A percentile compares a stretch with the other conserved stretches of the same genome.
phyloP scores from a whole-genome alignment of 1,140 invertebrate genomes.

The Sesamia nonagrioides region DNA sequence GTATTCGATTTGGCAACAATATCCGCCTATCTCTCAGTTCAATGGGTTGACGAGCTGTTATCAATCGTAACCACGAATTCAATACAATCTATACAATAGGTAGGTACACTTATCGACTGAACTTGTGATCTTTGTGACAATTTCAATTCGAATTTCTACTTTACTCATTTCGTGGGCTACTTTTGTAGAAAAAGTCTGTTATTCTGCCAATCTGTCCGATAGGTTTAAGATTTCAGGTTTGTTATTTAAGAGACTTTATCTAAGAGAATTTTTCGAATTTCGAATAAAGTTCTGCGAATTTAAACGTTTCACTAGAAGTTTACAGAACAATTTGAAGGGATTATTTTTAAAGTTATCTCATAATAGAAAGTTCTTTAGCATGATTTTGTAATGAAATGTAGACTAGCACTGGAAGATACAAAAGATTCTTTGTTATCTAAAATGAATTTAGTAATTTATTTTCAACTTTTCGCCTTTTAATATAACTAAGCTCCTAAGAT shows the following conservation, averaged over 20 bases:
- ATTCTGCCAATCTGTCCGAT: conserved; percentile 13
- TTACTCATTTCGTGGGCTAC: conserved; percentile 1
- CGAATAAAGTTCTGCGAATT: conserved; percentile 4
- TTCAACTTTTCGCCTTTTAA: too few relatives aligned
- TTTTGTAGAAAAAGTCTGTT: conserved; percentile 15
- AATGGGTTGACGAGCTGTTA: conserved; percentile 37
- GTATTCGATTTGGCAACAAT: conserved; percentile 53
- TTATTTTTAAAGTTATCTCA: neutral
- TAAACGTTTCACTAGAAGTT: neutral
- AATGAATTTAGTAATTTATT: neutral
- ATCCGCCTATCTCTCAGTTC: conserved; percentile 16
- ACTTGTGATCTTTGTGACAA: conserved; percentile 52
- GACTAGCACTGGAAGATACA: neutral
- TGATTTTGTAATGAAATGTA: neutral
- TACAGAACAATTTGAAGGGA: neutral
- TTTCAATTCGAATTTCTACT: conserved; percentile 37
- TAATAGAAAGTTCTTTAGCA: neutral
- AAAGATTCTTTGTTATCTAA: neutral
- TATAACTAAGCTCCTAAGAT: too few relatives aligned
- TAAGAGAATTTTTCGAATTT: conserved; percentile 7
- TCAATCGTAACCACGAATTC: conserved; percentile 34
- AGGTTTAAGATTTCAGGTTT: conserved; percentile 52
- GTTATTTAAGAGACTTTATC: conserved; percentile 36
- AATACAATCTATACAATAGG: conserved; percentile 41
- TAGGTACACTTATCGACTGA: conserved; percentile 46